phyloP scores from a whole-genome alignment of 2,113 vertebrate genomes.

The Ardeotis arabs region DNA sequence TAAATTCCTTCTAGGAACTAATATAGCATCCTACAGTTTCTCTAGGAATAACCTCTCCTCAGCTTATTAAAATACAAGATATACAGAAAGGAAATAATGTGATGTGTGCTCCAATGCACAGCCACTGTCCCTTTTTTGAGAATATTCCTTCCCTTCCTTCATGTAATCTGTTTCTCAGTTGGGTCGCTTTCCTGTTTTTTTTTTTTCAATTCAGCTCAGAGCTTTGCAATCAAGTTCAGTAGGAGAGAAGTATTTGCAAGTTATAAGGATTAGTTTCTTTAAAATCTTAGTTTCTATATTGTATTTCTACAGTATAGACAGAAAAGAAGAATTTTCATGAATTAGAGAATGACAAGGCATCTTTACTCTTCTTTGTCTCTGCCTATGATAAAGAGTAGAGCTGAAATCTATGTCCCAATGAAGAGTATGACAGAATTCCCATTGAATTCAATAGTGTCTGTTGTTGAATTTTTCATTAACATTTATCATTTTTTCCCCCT shows the following conservation, averaged over 20 bases:
- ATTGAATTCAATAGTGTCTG: neutral
- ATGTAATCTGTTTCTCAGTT: neutral
- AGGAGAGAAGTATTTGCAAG: neutral
- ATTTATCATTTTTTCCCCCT: conserved; percentile 21
- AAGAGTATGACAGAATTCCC: neutral
- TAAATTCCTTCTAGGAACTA: neutral
- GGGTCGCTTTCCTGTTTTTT: neutral
- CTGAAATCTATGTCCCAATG: neutral
- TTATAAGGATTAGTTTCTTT: conserved; percentile 24
- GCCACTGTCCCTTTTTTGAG: neutral
- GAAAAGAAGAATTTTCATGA: neutral
- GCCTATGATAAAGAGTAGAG: neutral
- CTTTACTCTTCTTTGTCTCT: neutral
- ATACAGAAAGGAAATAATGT: neutral
- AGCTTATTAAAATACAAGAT: neutral
- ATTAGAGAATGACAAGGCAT: neutral
- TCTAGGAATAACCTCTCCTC: neutral
- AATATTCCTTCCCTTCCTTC: neutral
- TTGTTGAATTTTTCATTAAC: conserved; percentile 48
- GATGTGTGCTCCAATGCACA: neutral
- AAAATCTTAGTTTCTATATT: neutral
- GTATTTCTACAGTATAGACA: neutral
- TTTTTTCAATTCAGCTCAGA: neutral
- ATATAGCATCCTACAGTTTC: neutral
- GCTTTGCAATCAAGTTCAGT: neutral